phyloP scores from a whole-genome alignment of 2,888 invertebrate species.

The Leptarthrus brevirostris region DNA sequence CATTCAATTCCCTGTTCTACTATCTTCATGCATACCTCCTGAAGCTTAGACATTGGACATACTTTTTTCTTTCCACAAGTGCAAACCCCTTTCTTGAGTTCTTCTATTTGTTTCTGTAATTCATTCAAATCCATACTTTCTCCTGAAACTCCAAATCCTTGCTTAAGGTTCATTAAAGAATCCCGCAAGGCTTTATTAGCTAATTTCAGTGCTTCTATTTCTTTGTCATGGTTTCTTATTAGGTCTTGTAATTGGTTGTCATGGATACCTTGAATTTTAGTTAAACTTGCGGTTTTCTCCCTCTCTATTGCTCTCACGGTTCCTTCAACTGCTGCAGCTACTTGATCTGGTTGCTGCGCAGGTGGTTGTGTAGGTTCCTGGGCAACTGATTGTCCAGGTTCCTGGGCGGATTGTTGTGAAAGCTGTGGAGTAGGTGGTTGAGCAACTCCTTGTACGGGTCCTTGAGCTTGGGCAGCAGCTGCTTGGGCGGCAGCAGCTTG shows the following conservation, averaged over 20 bases:
- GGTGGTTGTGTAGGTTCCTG: too few species aligned
- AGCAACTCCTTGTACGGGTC: background rate
- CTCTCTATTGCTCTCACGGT: slow-evolving; percentile 24
- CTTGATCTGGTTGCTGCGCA: too few species aligned
- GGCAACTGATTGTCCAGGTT: background rate
- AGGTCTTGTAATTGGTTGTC: slow-evolving; percentile 51
- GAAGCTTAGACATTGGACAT: slow-evolving; percentile 57
- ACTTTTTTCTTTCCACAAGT: slow-evolving; percentile 49
- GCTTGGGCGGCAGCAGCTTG: background rate
- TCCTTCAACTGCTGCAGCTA: slow-evolving; percentile 2
- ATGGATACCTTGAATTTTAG: slow-evolving; percentile 49
- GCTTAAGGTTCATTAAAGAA: slow-evolving; percentile 50
- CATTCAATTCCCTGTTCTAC: slow-evolving; percentile 61
- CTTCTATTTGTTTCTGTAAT: slow-evolving; percentile 5
- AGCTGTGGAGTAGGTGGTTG: too few species aligned
- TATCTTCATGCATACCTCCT: slow-evolving; percentile 61
- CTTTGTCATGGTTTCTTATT: slow-evolving; percentile 45
- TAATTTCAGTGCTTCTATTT: slow-evolving; percentile 47
- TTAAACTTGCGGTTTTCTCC: slow-evolving; percentile 46
- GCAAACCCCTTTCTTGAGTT: slow-evolving; percentile 58
- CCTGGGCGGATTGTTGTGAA: too few species aligned
- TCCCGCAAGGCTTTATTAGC: slow-evolving; percentile 49
- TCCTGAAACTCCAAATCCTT: slow-evolving; percentile 19
- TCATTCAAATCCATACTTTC: background rate
- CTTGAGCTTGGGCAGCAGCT: too few species aligned